These are phyloP conservation scores for Nilaparvata lugens DNA, from an alignment of 1,140 invertebrate genomes.

Conservation along the genomic window DNA sequence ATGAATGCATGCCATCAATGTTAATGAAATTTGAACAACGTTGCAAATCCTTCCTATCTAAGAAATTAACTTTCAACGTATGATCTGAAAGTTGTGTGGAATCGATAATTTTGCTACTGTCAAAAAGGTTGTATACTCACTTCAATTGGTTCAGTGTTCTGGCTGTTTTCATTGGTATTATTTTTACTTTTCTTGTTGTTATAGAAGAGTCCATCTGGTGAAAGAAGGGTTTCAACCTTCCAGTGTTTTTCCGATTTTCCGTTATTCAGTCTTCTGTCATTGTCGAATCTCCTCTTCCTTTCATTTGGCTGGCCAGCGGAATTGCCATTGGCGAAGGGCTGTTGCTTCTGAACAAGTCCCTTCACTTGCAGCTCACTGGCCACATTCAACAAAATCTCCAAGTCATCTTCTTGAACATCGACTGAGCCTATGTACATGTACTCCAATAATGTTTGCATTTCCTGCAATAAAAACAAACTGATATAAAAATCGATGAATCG, in stretches of 20 bases:
- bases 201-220: background rate
- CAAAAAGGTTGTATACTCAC: too few relatives aligned
- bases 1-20: too few relatives aligned
- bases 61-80: too few relatives aligned
- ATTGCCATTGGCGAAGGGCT: background rate
- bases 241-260: background rate
- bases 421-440: slow-evolving; percentile 47
- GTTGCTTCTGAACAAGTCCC: slow-evolving; percentile 17
- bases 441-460: slow-evolving; percentile 40
- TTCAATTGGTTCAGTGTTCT: too few relatives aligned
- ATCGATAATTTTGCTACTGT: too few relatives aligned
- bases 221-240: background rate
- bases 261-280: background rate
- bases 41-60: too few relatives aligned
- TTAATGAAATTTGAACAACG: too few relatives aligned
- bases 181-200: too few relatives aligned
- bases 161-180: too few relatives aligned
- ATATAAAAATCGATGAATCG: too few relatives aligned
- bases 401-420: slow-evolving; percentile 39
- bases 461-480: slow-evolving; percentile 21
- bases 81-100: too few relatives aligned
- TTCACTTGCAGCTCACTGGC: slow-evolving; percentile 40
- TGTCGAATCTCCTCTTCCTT: background rate
- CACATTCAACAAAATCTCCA: slow-evolving; percentile 38
- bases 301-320: background rate